Percentiles rank a stretch among this genome's conserved stretches.
Evolutionary conservation across 2,113 vertebrate species (phyloP).

Genomic region (Fulica atra): DNA sequence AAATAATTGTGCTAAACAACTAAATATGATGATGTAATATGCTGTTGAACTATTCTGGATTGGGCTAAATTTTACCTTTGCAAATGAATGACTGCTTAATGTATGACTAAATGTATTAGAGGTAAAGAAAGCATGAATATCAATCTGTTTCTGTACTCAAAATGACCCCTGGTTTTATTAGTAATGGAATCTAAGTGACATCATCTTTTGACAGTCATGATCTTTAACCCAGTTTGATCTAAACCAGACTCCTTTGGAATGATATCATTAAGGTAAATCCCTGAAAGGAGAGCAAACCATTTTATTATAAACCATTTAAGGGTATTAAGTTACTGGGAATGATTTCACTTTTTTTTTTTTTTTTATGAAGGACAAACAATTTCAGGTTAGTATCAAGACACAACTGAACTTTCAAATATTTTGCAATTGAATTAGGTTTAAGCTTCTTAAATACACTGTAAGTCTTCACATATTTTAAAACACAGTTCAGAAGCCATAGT

Average conservation of each 20-base stretch:
- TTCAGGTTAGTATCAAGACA: constrained; percentile 14
- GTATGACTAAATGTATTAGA: constrained; percentile 49
- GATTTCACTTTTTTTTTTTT: constrained; percentile 49
- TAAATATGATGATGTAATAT: not conserved
- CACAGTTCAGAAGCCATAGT: not conserved
- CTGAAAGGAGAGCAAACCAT: constrained; percentile 62
- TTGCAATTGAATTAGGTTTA: not conserved
- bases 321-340: constrained; percentile 78
- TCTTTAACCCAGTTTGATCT: constrained; percentile 83
- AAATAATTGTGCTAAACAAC: not conserved
- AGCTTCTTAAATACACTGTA: not conserved
- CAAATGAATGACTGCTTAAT: not conserved
- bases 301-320: constrained; percentile 64
- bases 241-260: constrained; percentile 81
- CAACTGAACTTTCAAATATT: not conserved
- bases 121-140: constrained; percentile 69
- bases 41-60: not conserved
- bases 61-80: not conserved
- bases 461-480: not conserved
- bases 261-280: constrained; percentile 83
- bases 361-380: constrained; percentile 32
- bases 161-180: constrained; percentile 76
- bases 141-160: constrained; percentile 69
- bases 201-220: constrained; percentile 79
- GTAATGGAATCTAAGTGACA: constrained; percentile 78